A percentile compares a stretch with the other conserved stretches of the same genome.
phyloP scores from a whole-genome alignment of 2,888 invertebrate species.

The Trichacis sp. region DNA sequence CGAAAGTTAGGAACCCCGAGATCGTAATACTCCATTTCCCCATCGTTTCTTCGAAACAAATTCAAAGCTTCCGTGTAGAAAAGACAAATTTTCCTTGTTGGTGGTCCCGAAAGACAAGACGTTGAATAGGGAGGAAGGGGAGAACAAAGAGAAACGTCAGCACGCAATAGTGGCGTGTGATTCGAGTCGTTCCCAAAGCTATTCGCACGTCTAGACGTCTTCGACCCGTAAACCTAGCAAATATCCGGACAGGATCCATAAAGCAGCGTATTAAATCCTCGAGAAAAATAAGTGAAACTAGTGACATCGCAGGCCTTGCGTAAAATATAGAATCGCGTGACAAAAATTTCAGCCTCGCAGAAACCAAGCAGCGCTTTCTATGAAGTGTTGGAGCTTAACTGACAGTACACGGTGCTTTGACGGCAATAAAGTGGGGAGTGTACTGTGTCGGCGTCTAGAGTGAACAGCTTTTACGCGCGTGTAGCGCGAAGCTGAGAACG shows the following conservation, averaged over 20 bases:
- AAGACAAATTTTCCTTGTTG: slow-evolving; percentile 16
- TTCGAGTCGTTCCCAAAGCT: slow-evolving; percentile 23
- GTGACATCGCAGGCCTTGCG: slow-evolving; percentile 6
- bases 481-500: slow-evolving; percentile 27
- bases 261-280: slow-evolving; percentile 39
- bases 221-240: slow-evolving; percentile 25
- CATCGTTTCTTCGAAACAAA: neutral
- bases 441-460: slow-evolving; percentile 43
- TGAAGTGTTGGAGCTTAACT: slow-evolving; percentile 45
- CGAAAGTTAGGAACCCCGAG: too few relatives aligned
- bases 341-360: slow-evolving; percentile 29
- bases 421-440: slow-evolving; percentile 43
- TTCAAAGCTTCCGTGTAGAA: neutral
- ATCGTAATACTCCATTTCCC: too few relatives aligned
- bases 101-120: slow-evolving; percentile 31
- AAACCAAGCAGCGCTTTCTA: slow-evolving; percentile 26
- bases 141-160: slow-evolving; percentile 27
- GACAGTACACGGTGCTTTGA: slow-evolving; percentile 44
- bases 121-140: neutral
- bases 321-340: slow-evolving; percentile 32
- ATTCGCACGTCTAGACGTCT: slow-evolving; percentile 37
- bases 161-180: slow-evolving; percentile 20
- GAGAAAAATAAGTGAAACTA: slow-evolving; percentile 22
- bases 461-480: slow-evolving; percentile 32
- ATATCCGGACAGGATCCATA: slow-evolving; percentile 35